Evolutionary conservation across 2,113 vertebrate genomes (phyloP).

Genomic region (Hippocampus abdominalis): DNA sequence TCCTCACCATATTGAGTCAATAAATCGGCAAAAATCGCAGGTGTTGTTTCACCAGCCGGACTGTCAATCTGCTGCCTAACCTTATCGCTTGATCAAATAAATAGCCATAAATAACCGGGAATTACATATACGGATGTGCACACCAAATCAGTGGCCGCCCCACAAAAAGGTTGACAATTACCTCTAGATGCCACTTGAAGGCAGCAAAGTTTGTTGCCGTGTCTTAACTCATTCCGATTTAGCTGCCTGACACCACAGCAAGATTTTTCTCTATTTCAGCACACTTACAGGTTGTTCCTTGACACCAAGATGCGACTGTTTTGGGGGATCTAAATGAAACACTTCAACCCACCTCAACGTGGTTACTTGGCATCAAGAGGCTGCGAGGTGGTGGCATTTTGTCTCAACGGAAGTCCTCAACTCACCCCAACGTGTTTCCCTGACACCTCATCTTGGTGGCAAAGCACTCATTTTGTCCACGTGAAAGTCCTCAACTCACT

Average conservation of each 20-base stretch:
- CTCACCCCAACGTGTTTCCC: neutral
- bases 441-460: no score
- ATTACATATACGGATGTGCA: neutral
- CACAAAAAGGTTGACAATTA: no score
- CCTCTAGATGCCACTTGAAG: no score
- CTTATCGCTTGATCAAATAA: conserved; percentile 38
- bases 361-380: no score
- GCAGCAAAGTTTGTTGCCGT: neutral
- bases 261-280: neutral
- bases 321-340: neutral
- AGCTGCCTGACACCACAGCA: neutral
- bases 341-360: neutral
- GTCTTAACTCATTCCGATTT: neutral
- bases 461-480: no score
- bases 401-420: neutral
- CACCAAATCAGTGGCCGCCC: neutral
- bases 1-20: neutral
- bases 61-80: neutral
- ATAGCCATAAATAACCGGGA: conserved; percentile 40
- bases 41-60: neutral
- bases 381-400: neutral
- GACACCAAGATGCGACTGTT: neutral
- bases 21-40: neutral
- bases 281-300: neutral
- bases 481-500: no score